A percentile compares a stretch with the other conserved stretches of the same genome.
These are phyloP conservation scores for Dasysyrphus albostriatus DNA, from an alignment of 2,888 invertebrate species.

Conservation along the genomic window DNA sequence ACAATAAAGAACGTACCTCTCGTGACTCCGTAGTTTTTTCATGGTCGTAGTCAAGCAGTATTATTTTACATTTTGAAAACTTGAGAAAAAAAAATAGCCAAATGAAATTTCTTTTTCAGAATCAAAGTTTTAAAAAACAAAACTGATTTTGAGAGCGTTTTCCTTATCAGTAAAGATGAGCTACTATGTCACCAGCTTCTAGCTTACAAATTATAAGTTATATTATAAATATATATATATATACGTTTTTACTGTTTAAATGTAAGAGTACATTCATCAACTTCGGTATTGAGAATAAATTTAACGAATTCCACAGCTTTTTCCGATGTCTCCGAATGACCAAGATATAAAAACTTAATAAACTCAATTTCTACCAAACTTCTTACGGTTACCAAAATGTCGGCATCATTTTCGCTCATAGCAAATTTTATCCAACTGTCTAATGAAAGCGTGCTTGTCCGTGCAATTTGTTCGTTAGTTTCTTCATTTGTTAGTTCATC, in stretches of 20 bases:
- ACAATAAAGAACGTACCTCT: too few species aligned
- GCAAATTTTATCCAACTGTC: constrained; percentile 91
- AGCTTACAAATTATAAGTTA: constrained; percentile 37
- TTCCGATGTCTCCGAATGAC: constrained; percentile 73
- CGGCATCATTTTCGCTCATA: constrained; percentile 86
- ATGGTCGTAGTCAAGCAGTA: not conserved
- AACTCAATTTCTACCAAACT: constrained; percentile 77
- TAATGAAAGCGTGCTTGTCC: constrained; percentile 84
- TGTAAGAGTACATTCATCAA: constrained; percentile 38
- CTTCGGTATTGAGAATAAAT: constrained; percentile 74
- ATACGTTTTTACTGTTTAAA: constrained; percentile 46
- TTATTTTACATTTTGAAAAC: not conserved
- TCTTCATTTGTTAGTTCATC: constrained; percentile 52
- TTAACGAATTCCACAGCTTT: constrained; percentile 76
- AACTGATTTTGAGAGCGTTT: not conserved
- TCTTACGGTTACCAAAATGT: constrained; percentile 76
- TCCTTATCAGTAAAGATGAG: constrained; percentile 31
- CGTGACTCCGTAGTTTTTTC: not conserved
- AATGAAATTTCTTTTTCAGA: not conserved
- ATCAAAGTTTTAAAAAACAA: not conserved
- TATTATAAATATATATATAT: constrained; percentile 43
- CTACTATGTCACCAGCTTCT: constrained; percentile 9
- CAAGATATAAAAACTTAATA: constrained; percentile 77
- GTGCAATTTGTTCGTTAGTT: constrained; percentile 79
- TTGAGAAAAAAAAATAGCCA: not conserved